phyloP scores from a whole-genome alignment of 1,140 invertebrate genomes.

The Cardiocondyla obscurior region DNA sequence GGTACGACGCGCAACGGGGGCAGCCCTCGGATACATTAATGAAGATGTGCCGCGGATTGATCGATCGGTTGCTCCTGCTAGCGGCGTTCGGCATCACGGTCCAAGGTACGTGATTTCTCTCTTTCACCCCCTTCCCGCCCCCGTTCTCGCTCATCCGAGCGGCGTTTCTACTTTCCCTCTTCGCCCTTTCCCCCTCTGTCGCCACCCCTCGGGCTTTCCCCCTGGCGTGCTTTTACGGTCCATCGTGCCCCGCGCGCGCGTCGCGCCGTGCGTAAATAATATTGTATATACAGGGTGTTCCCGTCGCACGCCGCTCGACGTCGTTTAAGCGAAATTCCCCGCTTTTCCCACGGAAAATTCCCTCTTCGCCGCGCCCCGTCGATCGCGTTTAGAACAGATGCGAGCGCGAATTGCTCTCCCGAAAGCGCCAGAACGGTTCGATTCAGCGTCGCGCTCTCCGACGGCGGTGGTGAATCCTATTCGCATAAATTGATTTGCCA shows the following conservation, averaged over 20 bases:
- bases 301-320: background rate
- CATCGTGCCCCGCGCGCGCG: constrained; percentile 4
- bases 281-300: constrained; percentile 18
- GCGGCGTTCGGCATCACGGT: constrained; percentile 48
- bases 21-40: constrained; percentile 49
- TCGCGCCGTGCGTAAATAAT: constrained; percentile 39
- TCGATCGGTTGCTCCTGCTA: constrained; percentile 50
- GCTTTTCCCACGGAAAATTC: constrained; percentile 31
- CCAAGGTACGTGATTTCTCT: constrained; percentile 43
- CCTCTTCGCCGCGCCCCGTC: too few relatives aligned
- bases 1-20: constrained; percentile 30
- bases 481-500: constrained; percentile 55
- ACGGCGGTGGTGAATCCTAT: constrained; percentile 29
- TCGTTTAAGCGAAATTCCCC: background rate
- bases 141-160: background rate
- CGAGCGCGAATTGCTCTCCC: background rate
- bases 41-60: constrained; percentile 53
- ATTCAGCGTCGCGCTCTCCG: constrained; percentile 13
- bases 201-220: background rate
- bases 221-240: constrained; percentile 15
- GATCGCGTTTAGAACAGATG: background rate
- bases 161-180: too few relatives aligned
- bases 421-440: constrained; percentile 1
- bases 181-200: background rate
- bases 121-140: background rate